Evolutionary conservation across 2,888 invertebrate genomes (phyloP).

Genomic region (Ecdyonurus torrentis): DNA sequence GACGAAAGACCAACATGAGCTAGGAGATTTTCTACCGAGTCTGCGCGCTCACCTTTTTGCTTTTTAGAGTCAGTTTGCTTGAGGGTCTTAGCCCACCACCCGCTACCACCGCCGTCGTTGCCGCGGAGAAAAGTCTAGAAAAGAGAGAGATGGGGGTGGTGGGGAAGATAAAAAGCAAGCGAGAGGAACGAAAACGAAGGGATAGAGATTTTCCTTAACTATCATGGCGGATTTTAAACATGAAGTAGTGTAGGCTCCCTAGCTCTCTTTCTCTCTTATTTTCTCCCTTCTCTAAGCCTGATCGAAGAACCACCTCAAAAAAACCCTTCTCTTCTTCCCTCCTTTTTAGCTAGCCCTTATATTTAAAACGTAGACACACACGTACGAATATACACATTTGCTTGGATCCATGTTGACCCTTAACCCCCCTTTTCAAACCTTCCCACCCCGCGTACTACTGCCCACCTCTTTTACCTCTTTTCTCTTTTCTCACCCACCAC

Average conservation of each 20-base stretch:
- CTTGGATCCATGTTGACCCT: too few species aligned
- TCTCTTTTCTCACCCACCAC: too few species aligned
- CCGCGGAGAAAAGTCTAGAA: not conserved
- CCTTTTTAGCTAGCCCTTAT: too few species aligned
- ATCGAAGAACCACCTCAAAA: not conserved
- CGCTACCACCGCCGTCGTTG: not conserved
- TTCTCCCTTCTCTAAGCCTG: not conserved
- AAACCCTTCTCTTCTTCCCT: not conserved
- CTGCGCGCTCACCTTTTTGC: conserved; percentile 4
- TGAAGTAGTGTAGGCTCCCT: too few species aligned
- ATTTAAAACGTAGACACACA: too few species aligned
- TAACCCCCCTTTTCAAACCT: not conserved
- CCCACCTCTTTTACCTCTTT: too few species aligned
- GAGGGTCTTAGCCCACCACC: conserved; percentile 1
- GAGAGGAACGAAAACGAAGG: not conserved
- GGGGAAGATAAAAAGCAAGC: not conserved
- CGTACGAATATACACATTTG: too few species aligned
- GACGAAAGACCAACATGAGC: conserved; percentile 1
- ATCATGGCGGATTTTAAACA: conserved; percentile 3
- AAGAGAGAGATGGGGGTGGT: not conserved
- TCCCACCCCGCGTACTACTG: too few species aligned
- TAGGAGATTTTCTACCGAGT: not conserved
- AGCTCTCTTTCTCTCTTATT: not conserved
- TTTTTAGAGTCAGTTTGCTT: not conserved
- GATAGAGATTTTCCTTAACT: not conserved